Base-by-base conservation (phyloP, 2,888 invertebrate species). In the Caenorhabditis drosophilae region DNA sequence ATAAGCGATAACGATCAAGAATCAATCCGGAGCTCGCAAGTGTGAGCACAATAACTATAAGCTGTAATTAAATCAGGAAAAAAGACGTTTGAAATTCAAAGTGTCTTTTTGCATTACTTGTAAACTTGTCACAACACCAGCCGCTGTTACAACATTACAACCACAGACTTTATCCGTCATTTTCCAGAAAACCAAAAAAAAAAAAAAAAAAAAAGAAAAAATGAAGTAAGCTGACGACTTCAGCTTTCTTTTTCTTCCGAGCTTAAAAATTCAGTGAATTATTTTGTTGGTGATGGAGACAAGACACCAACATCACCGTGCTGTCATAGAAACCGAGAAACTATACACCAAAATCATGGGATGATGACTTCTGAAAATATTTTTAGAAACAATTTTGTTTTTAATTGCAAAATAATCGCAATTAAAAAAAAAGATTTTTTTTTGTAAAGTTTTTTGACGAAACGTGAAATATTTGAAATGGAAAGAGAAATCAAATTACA, bases 121-220 rank as follows among this genome's bases (percentile, higher is more conserved):
- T 4, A 75, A 52, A 51, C 70, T 70, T 34, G 72, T 70, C 11
- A 72, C 67, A 7, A 77, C 70, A n/a, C 77, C 77, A 18, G 77
- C 77, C 22, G 74, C 72, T 11, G 77, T 77, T 12, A 77, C 67
- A 16, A 73, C 77, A 67, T 77, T 74, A 48, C 75, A 77, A 22
- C 77, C 75, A 42, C 77, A 77, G 25, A 77, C 58, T 58, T 70
- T 67, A 47, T 77, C 77, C n/a, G 71, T 59, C 53, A 67, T 74
- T 46, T 40, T 16, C 20, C 7, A 20, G 12, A 22, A 42, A 3
- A 42, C 12, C 20, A 47, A 47, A 36, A 25, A 16, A 41, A 31
- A 47, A 35, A 26, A 20, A 48, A 4, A 27, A 49, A 53, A 42
- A 44, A 49, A 31, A 51, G 41, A 34, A 48, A 55, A 51, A 57